Evolutionary conservation across 2,888 invertebrate genomes (phyloP).

Genomic region (Philonicus albiceps): DNA sequence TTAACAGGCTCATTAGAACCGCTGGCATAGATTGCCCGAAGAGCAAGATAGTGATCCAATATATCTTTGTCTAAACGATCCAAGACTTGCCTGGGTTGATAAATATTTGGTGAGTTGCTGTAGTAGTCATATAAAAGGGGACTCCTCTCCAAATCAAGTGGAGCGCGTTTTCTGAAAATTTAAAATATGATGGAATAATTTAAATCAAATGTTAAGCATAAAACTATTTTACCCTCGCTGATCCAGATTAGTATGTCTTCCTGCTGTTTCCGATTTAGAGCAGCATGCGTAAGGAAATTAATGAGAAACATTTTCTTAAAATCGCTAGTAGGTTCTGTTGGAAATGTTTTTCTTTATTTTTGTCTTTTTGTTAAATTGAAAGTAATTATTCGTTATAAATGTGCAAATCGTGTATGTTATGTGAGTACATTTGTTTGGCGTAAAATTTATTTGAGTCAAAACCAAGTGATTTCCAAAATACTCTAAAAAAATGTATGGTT

Average conservation of each 20-base stretch:
- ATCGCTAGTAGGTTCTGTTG: neutral
- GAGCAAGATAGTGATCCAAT: neutral
- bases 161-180: conserved; percentile 34
- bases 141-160: conserved; percentile 42
- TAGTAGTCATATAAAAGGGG: conserved; percentile 48
- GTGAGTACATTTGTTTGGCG: neutral
- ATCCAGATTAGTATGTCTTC: neutral
- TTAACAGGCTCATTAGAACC: neutral
- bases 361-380: neutral
- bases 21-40: neutral
- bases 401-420: neutral
- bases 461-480: neutral
- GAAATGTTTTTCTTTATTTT: neutral
- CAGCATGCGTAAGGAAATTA: neutral
- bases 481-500: neutral
- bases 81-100: neutral
- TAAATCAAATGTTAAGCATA: neutral
- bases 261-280: neutral
- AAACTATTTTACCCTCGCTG: neutral
- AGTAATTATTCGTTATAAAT: neutral
- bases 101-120: conserved; percentile 30
- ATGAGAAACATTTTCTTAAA: neutral
- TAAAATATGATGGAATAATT: neutral
- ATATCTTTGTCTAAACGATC: conserved; percentile 12
- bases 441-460: neutral